Conservation (phyloP, 2,888 invertebrate genomes). For the Tribolium freemani region DNA sequence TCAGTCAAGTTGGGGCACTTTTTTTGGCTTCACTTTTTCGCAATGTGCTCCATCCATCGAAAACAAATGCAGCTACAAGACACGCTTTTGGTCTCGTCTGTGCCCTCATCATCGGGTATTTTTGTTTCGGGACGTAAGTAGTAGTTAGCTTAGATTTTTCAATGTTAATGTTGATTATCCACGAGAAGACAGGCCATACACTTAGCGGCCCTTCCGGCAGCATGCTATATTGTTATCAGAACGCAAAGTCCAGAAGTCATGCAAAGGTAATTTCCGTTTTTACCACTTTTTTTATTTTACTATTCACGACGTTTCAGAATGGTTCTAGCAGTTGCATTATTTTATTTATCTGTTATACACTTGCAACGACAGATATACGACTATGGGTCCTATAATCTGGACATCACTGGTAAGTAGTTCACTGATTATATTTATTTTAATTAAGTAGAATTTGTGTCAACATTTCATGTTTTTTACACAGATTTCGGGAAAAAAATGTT, state of each 20-base stretch:
- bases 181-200: slow-evolving; percentile 85
- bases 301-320: slow-evolving; percentile 70
- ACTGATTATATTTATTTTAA: neutral
- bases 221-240: slow-evolving; percentile 85
- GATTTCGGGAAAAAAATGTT: neutral
- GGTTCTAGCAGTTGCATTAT: slow-evolving; percentile 85
- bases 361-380: slow-evolving; percentile 90
- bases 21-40: slow-evolving; percentile 84
- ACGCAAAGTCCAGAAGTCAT: slow-evolving; percentile 80
- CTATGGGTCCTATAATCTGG: slow-evolving; percentile 89
- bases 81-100: slow-evolving; percentile 84
- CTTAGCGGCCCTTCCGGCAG: slow-evolving; percentile 82
- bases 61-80: slow-evolving; percentile 77
- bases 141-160: neutral
- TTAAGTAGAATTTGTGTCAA: neutral
- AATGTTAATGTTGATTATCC: slow-evolving; percentile 52
- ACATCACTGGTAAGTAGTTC: slow-evolving; percentile 84
- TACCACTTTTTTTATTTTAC: neutral
- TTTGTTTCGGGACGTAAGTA: slow-evolving; percentile 89
- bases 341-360: slow-evolving; percentile 92
- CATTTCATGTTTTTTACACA: neutral
- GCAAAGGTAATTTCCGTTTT: slow-evolving; percentile 75
- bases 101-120: slow-evolving; percentile 87
- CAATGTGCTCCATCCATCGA: slow-evolving; percentile 80
- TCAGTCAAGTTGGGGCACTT: slow-evolving; percentile 86